Percentiles rank a stretch among this genome's conserved stretches.
These are phyloP conservation scores for Silurus lanzhouensis DNA, from an alignment of 2,797 vertebrate genomes.

Conservation along the genomic window DNA sequence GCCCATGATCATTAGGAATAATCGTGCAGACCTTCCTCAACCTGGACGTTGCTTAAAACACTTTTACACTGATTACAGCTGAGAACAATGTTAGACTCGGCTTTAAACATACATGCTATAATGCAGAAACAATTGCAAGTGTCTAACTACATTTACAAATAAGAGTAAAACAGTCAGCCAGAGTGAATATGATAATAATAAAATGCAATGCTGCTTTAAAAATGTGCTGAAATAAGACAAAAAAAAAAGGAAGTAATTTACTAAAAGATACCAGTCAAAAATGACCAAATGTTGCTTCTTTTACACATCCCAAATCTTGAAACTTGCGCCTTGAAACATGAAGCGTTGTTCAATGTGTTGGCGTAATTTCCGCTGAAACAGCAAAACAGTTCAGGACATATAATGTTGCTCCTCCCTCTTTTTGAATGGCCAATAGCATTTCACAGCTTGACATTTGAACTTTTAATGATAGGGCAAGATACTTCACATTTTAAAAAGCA, in stretches of 20 bases:
- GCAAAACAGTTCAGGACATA: too few species aligned
- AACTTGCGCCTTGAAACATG: too few species aligned
- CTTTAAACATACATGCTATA: background rate
- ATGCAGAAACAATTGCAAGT: background rate
- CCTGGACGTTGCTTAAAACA: conserved; percentile 24
- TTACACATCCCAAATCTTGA: background rate
- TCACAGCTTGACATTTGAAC: too few species aligned
- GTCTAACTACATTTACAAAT: background rate
- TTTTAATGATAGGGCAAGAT: too few species aligned
- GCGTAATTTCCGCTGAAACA: too few species aligned
- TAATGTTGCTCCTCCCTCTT: too few species aligned
- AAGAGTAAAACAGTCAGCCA: background rate
- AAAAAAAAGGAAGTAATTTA: background rate
- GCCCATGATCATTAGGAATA: conserved; percentile 47
- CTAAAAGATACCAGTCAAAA: background rate
- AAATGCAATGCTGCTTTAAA: background rate
- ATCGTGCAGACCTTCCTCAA: conserved; percentile 45
- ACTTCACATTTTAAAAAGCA: too few species aligned
- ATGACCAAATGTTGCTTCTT: background rate
- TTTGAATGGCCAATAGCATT: too few species aligned
- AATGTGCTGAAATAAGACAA: background rate
- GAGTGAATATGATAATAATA: background rate
- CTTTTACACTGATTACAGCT: background rate
- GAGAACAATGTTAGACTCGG: background rate
- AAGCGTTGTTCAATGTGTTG: too few species aligned